Evolutionary conservation across 2,113 vertebrate genomes (phyloP), one percentile per base, ranked within the genome.

Genomic region (Lasiurus borealis): DNA sequence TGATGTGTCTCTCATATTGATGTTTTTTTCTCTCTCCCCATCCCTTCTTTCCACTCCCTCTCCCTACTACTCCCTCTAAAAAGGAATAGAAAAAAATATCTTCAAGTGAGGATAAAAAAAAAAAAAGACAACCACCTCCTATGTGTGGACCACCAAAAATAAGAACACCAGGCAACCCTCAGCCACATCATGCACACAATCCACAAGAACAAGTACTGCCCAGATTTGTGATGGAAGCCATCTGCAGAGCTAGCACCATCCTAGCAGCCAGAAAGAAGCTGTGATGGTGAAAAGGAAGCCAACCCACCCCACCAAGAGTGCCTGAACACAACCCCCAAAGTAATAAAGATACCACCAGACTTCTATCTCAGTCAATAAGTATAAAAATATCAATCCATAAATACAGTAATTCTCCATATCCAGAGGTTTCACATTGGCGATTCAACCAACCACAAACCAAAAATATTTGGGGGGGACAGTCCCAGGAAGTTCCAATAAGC

Each of bases 191-290:
- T 97, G 82, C 98, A 98, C 98, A 98, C 98, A 91, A 99, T 99
- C 68, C 80, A 97, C 96, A 98, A 98, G 97, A 99, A 98, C 96
- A 98, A 98, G 97, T 98, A 98, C 98, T 97, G 97, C 97, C 98
- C 96, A 97, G 98, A 98, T 85, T 98, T 99, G 92, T 97, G 98
- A 98, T 98, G 98, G 98, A 98, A 57, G 98, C 98, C 66, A 97
- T 19, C 29, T 11, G 64, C 64, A 71, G 64, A 90, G 48, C 98
- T 78, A 99, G 98, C 1, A 98, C 98, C 89, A 99, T 98, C 93
- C 97, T 99, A 95, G 96, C 91, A 99, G 98, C 96, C 98, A 99
- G 98, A 99, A 99, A 97, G 98, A 98, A 97, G 98, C 98, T 40
- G 98, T 98, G 93, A 98, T 98, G 91, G 98, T 98, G 50, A 98